Evolutionary conservation across 2,797 vertebrate species (phyloP).

Genomic region (Anniella stebbinsi): DNA sequence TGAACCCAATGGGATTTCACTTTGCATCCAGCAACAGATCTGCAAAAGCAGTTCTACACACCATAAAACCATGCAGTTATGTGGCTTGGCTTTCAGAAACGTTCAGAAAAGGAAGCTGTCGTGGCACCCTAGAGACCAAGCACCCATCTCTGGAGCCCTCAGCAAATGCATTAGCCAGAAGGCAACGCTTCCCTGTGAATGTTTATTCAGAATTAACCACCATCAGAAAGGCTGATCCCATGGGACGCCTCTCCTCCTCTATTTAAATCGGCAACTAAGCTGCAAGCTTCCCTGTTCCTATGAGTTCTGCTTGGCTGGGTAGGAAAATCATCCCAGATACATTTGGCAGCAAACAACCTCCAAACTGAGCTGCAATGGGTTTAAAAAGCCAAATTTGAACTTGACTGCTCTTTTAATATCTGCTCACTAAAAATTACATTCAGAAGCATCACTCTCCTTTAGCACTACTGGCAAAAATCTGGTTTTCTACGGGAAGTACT

Average conservation of each 20-base stretch:
- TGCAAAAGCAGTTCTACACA: neutral
- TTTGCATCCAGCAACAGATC: neutral
- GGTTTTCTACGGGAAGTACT: neutral
- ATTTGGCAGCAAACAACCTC: neutral
- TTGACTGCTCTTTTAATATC: neutral
- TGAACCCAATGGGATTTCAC: no score
- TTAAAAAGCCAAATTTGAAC: no score
- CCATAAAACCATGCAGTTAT: neutral
- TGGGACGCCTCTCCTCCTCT: neutral
- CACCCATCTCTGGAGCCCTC: neutral
- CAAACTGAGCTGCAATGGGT: neutral
- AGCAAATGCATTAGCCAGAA: neutral
- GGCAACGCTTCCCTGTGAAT: neutral
- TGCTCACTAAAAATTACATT: neutral
- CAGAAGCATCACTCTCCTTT: neutral
- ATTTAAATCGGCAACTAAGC: neutral
- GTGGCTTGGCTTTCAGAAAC: neutral
- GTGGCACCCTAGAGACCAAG: neutral
- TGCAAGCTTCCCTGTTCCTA: neutral
- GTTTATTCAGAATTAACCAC: neutral
- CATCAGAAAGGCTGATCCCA: neutral
- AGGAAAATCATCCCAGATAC: neutral
- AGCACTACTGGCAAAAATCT: neutral
- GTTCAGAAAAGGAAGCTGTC: no score
- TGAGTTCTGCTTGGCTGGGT: constrained; percentile 12